Conservation (phyloP, 1,140 invertebrate genomes). For the Myzus persicae region DNA sequence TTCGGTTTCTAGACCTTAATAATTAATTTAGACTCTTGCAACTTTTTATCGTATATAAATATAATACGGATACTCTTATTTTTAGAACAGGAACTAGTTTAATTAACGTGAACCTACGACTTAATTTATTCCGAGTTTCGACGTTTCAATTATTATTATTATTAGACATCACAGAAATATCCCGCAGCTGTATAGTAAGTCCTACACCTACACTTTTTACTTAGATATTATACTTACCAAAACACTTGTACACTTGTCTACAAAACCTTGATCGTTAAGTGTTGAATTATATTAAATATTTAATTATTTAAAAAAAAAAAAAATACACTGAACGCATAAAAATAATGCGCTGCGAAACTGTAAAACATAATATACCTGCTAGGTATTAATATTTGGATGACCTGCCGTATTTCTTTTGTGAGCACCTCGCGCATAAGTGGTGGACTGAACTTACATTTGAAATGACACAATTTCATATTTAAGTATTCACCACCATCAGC, state of each 20-base stretch:
- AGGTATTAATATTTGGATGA: no score
- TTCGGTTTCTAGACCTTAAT: slow-evolving; percentile 1
- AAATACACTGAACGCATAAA: background rate
- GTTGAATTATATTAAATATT: background rate
- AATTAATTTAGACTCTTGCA: background rate
- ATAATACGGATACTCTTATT: background rate
- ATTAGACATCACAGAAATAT: background rate
- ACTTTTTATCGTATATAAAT: background rate
- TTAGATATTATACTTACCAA: background rate
- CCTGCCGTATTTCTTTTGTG: no score
- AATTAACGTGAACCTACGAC: background rate
- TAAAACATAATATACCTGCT: no score
- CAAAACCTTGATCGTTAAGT: background rate
- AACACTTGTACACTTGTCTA: background rate
- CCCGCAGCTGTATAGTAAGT: background rate
- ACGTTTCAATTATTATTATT: background rate
- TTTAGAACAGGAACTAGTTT: background rate
- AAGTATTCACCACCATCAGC: no score
- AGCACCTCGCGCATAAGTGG: no score
- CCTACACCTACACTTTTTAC: background rate
- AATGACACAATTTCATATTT: no score
- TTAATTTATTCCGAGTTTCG: background rate
- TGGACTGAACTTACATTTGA: no score
- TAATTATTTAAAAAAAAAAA: background rate
- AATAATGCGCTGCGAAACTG: no score